Evolutionary conservation across 2,113 vertebrate genomes (phyloP).

Genomic region (Microcebus lehilahytsara): DNA sequence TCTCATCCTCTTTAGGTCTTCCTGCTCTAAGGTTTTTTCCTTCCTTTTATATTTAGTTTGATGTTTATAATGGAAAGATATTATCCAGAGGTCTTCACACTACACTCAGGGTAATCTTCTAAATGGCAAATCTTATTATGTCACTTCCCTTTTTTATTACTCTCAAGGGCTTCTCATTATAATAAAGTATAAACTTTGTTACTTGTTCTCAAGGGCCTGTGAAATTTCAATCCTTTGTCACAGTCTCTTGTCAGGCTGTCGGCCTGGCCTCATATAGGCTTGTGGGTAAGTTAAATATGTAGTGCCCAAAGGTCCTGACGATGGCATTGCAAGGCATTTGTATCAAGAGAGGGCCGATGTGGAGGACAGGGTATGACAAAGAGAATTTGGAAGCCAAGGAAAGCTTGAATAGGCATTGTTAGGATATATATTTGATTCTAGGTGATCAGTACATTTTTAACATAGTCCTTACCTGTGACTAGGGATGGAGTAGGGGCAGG

Average conservation of each 20-base stretch:
- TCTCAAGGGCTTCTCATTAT: not conserved
- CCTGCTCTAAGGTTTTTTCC: not conserved
- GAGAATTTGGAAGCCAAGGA: not conserved
- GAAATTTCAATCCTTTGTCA: not conserved
- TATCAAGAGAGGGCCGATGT: not conserved
- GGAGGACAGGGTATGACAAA: not conserved
- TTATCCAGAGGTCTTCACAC: slow-evolving; percentile 40
- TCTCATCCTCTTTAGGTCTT: not conserved
- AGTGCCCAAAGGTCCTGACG: not conserved
- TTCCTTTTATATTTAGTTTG: slow-evolving; percentile 24
- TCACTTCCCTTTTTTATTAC: slow-evolving; percentile 44
- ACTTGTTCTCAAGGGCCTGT: not conserved
- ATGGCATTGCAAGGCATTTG: not conserved
- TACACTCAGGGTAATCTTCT: not conserved
- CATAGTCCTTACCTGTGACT: not conserved
- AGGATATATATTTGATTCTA: not conserved
- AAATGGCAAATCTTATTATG: not conserved
- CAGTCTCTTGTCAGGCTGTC: not conserved
- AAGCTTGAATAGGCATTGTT: not conserved
- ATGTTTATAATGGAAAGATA: slow-evolving; percentile 45
- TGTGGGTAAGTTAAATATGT: not conserved
- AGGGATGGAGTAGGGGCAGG: not conserved
- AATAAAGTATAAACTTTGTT: slow-evolving; percentile 21
- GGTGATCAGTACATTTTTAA: not conserved
- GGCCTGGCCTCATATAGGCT: not conserved